A percentile compares a stretch with the other conserved stretches of the same genome.
phyloP scores from a whole-genome alignment of 2,797 vertebrate genomes.

The Smutsia gigantea region DNA sequence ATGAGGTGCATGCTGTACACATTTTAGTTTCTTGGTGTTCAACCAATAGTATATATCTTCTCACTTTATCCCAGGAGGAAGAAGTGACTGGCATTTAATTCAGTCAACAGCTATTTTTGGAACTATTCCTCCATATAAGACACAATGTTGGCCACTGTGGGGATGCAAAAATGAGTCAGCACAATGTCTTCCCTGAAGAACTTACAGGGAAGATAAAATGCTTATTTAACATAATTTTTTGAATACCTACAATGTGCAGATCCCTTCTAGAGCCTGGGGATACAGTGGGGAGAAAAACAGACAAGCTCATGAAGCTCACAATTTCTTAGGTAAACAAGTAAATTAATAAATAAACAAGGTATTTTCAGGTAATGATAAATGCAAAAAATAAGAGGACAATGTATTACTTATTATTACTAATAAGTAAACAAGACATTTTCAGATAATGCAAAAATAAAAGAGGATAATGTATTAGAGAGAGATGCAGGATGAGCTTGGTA shows the following conservation, averaged over 20 bases:
- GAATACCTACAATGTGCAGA: neutral
- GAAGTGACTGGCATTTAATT: neutral
- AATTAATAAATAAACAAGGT: neutral
- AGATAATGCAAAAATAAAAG: neutral
- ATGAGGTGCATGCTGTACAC: neutral
- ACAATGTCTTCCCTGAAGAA: neutral
- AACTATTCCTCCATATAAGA: neutral
- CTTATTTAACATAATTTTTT: neutral
- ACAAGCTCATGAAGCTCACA: neutral
- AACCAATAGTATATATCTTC: neutral
- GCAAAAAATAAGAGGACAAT: neutral
- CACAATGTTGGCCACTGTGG: neutral
- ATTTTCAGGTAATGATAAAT: neutral
- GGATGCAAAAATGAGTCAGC: neutral
- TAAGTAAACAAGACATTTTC: neutral
- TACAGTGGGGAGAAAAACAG: accelerated
- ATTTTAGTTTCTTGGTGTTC: neutral
- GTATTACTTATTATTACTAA: neutral
- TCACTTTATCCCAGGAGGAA: neutral
- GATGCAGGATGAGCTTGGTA: neutral
- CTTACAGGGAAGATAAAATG: neutral
- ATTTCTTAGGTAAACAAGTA: constrained; percentile 12
- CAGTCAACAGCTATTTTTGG: neutral
- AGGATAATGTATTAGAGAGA: neutral
- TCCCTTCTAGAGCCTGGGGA: neutral